Evolutionary conservation across 2,888 invertebrate genomes (phyloP).

Genomic region (Orchesellides sinensis): DNA sequence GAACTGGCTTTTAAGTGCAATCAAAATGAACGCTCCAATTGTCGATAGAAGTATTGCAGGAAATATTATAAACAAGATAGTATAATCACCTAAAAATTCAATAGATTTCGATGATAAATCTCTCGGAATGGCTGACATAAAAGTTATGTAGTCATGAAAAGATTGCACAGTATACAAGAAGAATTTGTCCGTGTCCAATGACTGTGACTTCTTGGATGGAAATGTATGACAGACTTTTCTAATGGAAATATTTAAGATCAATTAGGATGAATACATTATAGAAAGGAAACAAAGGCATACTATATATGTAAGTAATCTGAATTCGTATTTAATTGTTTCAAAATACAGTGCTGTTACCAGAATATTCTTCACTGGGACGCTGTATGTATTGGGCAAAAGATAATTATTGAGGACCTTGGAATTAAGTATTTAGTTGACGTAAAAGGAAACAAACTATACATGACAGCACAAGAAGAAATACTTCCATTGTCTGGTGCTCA

Average conservation of each 20-base stretch:
- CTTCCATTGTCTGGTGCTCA: not conserved
- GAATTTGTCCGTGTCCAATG: not conserved
- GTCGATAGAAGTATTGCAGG: not conserved
- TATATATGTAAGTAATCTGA: no score
- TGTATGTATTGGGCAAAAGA: constrained; percentile 5
- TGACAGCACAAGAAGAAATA: not conserved
- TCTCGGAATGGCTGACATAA: constrained; percentile 11
- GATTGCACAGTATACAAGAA: not conserved
- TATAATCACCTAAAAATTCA: not conserved
- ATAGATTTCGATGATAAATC: not conserved
- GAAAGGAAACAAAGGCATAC: no score
- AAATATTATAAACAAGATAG: not conserved
- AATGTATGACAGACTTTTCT: no score
- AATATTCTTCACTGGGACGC: constrained; percentile 5
- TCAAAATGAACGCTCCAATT: not conserved
- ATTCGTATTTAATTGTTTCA: not conserved
- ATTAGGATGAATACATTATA: no score
- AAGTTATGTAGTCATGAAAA: constrained; percentile 1
- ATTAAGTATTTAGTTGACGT: not conserved
- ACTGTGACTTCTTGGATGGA: constrained; percentile 8
- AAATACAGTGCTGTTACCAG: constrained; percentile 13
- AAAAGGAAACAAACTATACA: constrained; percentile 12
- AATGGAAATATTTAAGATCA: no score
- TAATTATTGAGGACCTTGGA: not conserved
- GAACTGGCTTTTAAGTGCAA: not conserved